Conservation (phyloP, 1,140 invertebrate genomes). For the Metopolophium dirhodum region DNA sequence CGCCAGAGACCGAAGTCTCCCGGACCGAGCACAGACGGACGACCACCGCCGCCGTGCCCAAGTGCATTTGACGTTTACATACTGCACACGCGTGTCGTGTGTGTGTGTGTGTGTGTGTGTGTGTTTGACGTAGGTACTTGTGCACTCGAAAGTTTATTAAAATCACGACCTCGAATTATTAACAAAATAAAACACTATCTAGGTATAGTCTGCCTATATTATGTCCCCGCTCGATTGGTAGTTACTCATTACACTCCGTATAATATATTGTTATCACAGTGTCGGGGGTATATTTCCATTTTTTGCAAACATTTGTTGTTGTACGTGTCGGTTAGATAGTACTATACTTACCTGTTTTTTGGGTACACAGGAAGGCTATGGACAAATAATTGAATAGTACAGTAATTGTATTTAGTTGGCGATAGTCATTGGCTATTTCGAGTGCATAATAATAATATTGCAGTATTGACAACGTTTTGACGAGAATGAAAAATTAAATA, state of each 20-base stretch:
- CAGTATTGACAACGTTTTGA: neutral
- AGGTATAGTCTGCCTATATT: neutral
- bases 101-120: neutral
- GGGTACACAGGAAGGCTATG: no score
- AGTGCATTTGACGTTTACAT: conserved; percentile 41
- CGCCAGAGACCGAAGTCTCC: conserved; percentile 25
- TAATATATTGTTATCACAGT: neutral
- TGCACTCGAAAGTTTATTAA: neutral
- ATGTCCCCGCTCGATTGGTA: neutral
- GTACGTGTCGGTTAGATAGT: no score
- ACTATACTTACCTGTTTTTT: no score
- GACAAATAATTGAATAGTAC: no score
- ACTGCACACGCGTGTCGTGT: neutral
- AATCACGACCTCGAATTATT: neutral
- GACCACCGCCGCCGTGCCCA: neutral
- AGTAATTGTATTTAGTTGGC: no score
- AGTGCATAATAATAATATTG: neutral
- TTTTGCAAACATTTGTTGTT: no score
- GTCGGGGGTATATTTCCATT: no score
- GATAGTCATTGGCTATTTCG: neutral
- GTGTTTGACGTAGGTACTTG: neutral
- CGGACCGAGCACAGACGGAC: neutral
- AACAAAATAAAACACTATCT: neutral
- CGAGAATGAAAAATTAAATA: neutral
- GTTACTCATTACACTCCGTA: neutral